Percentiles rank a stretch among this genome's conserved stretches.
These are phyloP conservation scores for Herminia tarsipennalis DNA, from an alignment of 2,888 invertebrate species.

Conservation along the genomic window DNA sequence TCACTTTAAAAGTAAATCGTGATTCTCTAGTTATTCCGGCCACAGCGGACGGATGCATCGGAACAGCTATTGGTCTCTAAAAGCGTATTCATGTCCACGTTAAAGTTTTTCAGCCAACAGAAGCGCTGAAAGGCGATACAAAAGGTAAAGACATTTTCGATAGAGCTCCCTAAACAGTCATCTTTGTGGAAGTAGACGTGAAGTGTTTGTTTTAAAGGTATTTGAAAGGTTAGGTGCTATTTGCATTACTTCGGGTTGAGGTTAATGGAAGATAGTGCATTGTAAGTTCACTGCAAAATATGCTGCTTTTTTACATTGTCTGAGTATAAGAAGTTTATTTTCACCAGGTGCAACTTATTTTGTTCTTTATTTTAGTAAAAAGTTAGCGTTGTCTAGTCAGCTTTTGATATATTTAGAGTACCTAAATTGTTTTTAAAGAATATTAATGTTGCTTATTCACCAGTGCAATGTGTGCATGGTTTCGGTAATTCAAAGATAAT, in stretches of 20 bases:
- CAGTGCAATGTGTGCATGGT: too few species aligned
- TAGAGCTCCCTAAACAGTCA: constrained; percentile 12
- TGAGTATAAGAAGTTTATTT: too few species aligned
- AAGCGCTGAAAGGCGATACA: constrained; percentile 33
- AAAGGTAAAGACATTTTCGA: constrained; percentile 15
- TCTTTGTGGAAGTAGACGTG: background rate
- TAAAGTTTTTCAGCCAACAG: constrained; percentile 59
- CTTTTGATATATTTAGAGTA: too few species aligned
- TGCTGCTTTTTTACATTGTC: too few species aligned
- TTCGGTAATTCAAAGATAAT: too few species aligned
- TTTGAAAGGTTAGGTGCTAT: background rate
- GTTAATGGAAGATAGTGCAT: too few species aligned
- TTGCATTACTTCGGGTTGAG: background rate
- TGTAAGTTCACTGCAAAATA: too few species aligned
- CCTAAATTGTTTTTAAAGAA: too few species aligned
- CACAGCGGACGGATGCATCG: constrained; percentile 41
- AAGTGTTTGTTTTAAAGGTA: background rate
- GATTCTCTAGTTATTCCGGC: constrained; percentile 27
- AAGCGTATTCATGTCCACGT: constrained; percentile 71
- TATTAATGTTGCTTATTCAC: too few species aligned
- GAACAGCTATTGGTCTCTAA: constrained; percentile 57
- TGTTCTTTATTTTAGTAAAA: too few species aligned
- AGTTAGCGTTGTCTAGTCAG: too few species aligned
- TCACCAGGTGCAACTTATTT: too few species aligned
- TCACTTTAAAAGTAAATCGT: constrained; percentile 53